These are phyloP conservation scores for Colistium nudipinnis DNA, from an alignment of 2,113 vertebrate genomes.

Conservation along the genomic window DNA sequence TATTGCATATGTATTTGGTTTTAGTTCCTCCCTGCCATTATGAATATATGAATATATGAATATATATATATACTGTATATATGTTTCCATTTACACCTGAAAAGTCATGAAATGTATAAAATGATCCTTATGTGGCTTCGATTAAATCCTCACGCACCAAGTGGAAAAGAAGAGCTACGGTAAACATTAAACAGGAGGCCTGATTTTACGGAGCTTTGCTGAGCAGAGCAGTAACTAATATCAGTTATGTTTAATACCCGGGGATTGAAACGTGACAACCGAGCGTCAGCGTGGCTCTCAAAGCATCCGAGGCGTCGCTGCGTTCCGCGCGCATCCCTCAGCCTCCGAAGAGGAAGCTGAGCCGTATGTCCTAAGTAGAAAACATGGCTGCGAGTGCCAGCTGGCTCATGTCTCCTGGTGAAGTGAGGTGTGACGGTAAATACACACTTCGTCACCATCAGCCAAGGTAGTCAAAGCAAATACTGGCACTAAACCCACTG, in stretches of 20 bases:
- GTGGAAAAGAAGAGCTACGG: slow-evolving; percentile 10
- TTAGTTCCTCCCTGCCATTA: not conserved
- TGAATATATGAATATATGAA: not conserved
- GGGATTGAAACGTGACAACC: slow-evolving; percentile 56
- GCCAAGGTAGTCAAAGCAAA: slow-evolving; percentile 41
- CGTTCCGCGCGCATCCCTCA: slow-evolving; percentile 37
- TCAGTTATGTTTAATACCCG: slow-evolving; percentile 35
- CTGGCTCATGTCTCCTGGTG: slow-evolving; percentile 78
- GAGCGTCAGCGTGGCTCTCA: slow-evolving; percentile 41
- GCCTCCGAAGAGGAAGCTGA: slow-evolving; percentile 57
- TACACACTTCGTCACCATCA: slow-evolving; percentile 50
- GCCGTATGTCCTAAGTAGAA: slow-evolving; percentile 65
- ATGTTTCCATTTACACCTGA: slow-evolving; percentile 1
- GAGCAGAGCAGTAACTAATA: slow-evolving; percentile 17
- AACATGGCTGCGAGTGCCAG: slow-evolving; percentile 75
- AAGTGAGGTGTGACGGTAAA: slow-evolving; percentile 79
- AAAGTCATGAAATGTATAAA: slow-evolving; percentile 18
- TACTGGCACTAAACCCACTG: slow-evolving; percentile 49
- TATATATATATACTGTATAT: slow-evolving; percentile 2
- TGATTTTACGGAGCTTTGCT: slow-evolving; percentile 33
- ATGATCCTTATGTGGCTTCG: slow-evolving; percentile 8
- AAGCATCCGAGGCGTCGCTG: slow-evolving; percentile 47
- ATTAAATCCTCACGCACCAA: slow-evolving; percentile 19
- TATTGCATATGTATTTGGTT: slow-evolving; percentile 25
- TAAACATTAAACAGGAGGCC: slow-evolving; percentile 3